Conservation (phyloP, 1,140 invertebrate genomes). For the Pseudomyrmex dendroicus region DNA sequence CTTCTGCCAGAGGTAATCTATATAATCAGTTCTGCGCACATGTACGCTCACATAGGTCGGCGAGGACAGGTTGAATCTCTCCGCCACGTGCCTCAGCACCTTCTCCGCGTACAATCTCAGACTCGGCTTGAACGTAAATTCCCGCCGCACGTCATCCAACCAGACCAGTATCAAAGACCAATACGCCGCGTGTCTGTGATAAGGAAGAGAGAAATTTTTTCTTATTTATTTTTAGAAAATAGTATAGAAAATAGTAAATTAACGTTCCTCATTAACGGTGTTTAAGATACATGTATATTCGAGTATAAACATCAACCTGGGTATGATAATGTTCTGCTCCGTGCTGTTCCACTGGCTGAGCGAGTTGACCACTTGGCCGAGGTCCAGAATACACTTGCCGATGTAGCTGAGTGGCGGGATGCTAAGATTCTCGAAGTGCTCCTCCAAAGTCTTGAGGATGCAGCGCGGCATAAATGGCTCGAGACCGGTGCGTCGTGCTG, state of each 20-base stretch:
- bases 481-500: slow-evolving; percentile 86
- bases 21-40: slow-evolving; percentile 87
- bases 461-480: slow-evolving; percentile 87
- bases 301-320: slow-evolving; percentile 76
- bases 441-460: slow-evolving; percentile 85
- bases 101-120: slow-evolving; percentile 83
- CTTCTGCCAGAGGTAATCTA: slow-evolving; percentile 86
- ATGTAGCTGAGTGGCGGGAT: slow-evolving; percentile 87
- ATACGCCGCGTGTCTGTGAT: slow-evolving; percentile 83
- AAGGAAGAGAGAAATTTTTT: not conserved
- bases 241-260: not conserved
- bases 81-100: slow-evolving; percentile 81
- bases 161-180: slow-evolving; percentile 86
- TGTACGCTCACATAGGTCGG: slow-evolving; percentile 87
- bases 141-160: slow-evolving; percentile 86
- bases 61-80: slow-evolving; percentile 76
- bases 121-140: slow-evolving; percentile 86
- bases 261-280: no score
- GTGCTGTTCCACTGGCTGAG: slow-evolving; percentile 87
- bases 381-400: slow-evolving; percentile 85
- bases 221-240: not conserved
- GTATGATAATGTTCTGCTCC: slow-evolving; percentile 87
- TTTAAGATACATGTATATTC: no score
- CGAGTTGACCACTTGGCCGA: slow-evolving; percentile 84
- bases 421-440: slow-evolving; percentile 86